A percentile compares a stretch with the other conserved stretches of the same genome.
Conservation (phyloP, 2,113 vertebrate species). For the Neotragus moschatus region DNA sequence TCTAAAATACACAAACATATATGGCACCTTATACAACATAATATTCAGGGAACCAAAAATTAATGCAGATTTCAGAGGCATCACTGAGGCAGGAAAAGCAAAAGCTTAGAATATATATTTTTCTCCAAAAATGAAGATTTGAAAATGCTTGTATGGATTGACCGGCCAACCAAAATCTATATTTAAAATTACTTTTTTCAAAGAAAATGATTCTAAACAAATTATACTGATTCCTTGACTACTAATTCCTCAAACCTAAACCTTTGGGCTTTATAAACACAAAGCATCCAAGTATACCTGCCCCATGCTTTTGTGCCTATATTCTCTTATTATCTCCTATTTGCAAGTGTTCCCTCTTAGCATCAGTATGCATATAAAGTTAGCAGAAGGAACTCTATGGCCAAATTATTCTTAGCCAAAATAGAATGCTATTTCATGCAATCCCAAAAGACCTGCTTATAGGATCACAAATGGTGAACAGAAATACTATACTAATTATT, state of each 20-base stretch:
- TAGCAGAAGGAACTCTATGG: background rate
- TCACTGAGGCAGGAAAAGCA: background rate
- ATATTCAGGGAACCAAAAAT: background rate
- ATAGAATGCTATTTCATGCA: background rate
- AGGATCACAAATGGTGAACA: background rate
- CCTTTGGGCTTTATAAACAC: background rate
- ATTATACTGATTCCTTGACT: background rate
- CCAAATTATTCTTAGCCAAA: background rate
- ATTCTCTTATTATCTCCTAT: background rate
- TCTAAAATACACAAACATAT: background rate
- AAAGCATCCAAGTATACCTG: background rate
- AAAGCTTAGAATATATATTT: background rate
- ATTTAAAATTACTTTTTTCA: slow-evolving; percentile 13
- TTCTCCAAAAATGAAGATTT: background rate
- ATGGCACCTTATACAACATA: background rate
- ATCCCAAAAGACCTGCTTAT: background rate
- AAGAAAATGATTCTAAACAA: background rate
- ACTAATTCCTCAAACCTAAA: background rate
- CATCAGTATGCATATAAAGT: background rate
- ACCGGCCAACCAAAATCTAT: background rate
- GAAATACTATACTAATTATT: background rate
- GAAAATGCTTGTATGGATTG: background rate
- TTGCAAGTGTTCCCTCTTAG: background rate
- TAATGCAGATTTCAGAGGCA: background rate
- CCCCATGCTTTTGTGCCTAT: background rate